A percentile compares a stretch with the other conserved stretches of the same genome.
Evolutionary conservation across 2,888 invertebrate species (phyloP).

Genomic region (Scelioninae gen. 2): DNA sequence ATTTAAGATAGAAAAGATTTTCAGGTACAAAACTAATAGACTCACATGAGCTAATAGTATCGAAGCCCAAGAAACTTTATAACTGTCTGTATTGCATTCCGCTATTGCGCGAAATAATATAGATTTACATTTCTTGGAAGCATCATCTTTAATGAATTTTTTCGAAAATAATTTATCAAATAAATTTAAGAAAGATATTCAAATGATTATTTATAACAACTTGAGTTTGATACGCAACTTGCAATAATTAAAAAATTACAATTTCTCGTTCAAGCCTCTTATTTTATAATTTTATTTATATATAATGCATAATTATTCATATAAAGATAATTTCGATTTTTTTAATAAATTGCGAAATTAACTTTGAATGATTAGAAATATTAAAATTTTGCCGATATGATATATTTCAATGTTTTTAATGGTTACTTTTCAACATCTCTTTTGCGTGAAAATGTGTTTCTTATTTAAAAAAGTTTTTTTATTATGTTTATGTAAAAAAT

Average conservation of each 20-base stretch:
- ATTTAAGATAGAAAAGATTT: conserved; percentile 67
- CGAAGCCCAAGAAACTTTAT: conserved; percentile 56
- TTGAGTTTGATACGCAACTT: conserved; percentile 4
- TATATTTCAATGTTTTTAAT: no score
- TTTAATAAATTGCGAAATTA: no score
- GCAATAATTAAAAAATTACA: not conserved
- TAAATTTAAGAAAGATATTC: conserved; percentile 11
- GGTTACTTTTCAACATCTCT: no score
- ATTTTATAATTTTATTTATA: no score
- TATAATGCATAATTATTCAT: no score
- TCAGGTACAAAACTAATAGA: conserved; percentile 70
- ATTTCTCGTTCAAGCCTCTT: no score
- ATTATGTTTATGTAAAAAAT: no score
- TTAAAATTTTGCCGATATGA: no score
- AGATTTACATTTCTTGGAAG: conserved; percentile 65
- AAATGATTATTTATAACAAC: conserved; percentile 1
- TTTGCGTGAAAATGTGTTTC: no score
- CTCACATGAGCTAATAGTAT: conserved; percentile 54
- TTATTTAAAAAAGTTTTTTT: no score
- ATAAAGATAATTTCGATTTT: no score
- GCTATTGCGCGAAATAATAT: conserved; percentile 41
- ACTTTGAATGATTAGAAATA: no score
- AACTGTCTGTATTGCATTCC: conserved; percentile 31
- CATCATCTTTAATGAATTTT: conserved; percentile 54
- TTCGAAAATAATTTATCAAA: conserved; percentile 7